Conservation (phyloP, 2,888 invertebrate species). For the Amiota minor region DNA sequence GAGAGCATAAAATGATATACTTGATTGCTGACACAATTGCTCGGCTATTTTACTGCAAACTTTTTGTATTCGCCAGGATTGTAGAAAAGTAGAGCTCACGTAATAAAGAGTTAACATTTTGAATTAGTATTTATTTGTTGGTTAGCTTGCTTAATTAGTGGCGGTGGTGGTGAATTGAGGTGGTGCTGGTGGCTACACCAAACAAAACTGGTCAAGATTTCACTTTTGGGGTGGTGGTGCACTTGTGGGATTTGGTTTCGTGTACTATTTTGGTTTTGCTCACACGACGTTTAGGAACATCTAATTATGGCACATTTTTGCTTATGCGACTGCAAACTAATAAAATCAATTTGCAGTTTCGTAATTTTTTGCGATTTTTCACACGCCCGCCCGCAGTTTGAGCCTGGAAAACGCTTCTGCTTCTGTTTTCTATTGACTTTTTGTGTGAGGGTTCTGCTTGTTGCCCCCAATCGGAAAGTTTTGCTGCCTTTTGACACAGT, state of each 20-base stretch:
- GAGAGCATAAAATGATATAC: slow-evolving; percentile 78
- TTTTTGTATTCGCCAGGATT: slow-evolving; percentile 84
- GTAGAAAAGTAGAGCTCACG: slow-evolving; percentile 87
- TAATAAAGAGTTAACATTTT: slow-evolving; percentile 84
- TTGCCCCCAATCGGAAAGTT: slow-evolving; percentile 18
- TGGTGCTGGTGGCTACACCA: slow-evolving; percentile 6
- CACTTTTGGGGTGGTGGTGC: background rate
- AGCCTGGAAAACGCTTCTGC: slow-evolving; percentile 19
- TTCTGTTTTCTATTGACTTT: background rate
- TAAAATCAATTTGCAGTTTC: slow-evolving; percentile 60
- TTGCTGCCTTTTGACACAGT: slow-evolving; percentile 56
- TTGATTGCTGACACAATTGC: slow-evolving; percentile 77
- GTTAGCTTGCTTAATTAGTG: background rate
- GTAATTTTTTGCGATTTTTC: slow-evolving; percentile 50
- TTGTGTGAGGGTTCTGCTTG: slow-evolving; percentile 20
- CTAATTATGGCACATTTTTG: background rate
- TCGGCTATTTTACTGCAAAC: slow-evolving; percentile 81
- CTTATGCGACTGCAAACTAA: background rate
- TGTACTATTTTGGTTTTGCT: background rate
- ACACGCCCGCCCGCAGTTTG: slow-evolving; percentile 5
- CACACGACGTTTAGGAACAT: background rate
- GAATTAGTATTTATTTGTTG: background rate
- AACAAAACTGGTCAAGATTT: background rate
- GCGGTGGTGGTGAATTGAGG: slow-evolving; percentile 6
- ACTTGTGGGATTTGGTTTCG: background rate